These are phyloP conservation scores for Papilio polytes DNA, from an alignment of 1,140 invertebrate genomes.

Conservation along the genomic window DNA sequence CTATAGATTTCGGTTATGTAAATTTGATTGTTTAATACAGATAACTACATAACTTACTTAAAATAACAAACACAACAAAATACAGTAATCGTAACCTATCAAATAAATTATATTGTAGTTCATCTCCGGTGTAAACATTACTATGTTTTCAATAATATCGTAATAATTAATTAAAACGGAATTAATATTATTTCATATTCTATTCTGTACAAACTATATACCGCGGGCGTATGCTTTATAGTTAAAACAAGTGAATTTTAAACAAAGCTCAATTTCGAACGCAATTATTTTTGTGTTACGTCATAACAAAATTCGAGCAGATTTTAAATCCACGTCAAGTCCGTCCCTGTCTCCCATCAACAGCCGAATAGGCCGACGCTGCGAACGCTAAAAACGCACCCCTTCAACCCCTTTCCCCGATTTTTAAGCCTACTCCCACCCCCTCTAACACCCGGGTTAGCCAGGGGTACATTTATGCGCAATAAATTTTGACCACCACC, in stretches of 20 bases:
- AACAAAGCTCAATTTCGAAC: constrained; percentile 32
- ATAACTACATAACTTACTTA: too few species aligned
- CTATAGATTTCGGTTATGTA: neutral
- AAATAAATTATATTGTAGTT: neutral
- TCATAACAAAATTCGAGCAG: constrained; percentile 32
- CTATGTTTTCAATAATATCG: neutral
- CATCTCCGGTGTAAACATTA: neutral
- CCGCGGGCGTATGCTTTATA: neutral
- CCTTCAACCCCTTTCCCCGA: constrained; percentile 73
- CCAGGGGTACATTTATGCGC: constrained; percentile 83
- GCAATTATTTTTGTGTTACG: constrained; percentile 40
- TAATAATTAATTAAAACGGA: constrained; percentile 42
- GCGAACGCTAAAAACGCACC: constrained; percentile 81
- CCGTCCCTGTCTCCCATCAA: constrained; percentile 73
- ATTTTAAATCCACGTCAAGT: constrained; percentile 45
- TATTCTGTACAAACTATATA: constrained; percentile 1
- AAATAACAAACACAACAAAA: neutral
- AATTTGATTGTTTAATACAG: too few species aligned
- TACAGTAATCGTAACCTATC: neutral
- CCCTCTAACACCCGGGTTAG: constrained; percentile 81
- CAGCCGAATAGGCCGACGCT: constrained; percentile 81
- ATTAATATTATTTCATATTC: neutral
- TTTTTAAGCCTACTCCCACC: constrained; percentile 82
- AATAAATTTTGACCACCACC: constrained; percentile 82
- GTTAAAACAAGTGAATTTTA: constrained; percentile 29